Conservation (phyloP, 2,888 invertebrate genomes). For the Psococerastis gibbosa region DNA sequence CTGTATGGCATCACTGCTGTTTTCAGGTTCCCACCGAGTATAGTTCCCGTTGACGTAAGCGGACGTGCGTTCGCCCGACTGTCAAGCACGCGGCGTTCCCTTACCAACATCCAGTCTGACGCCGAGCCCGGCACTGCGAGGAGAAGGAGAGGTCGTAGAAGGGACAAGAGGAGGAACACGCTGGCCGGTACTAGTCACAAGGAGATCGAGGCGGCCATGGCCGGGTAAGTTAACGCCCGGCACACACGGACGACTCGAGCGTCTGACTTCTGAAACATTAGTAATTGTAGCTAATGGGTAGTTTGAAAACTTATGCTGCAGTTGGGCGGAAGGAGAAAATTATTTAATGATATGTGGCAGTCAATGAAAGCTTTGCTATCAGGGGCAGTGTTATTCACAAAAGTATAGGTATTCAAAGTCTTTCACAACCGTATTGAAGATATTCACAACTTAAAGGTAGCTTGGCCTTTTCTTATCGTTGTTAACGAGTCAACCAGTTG, state of each 20-base stretch:
- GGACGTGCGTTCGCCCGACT: slow-evolving; percentile 77
- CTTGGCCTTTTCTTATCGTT: too few species aligned
- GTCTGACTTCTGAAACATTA: too few species aligned
- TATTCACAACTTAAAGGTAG: too few species aligned
- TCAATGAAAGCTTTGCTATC: too few species aligned
- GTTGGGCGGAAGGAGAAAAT: too few species aligned
- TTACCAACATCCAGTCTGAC: slow-evolving; percentile 34
- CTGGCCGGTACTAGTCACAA: slow-evolving; percentile 80
- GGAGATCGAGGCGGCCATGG: slow-evolving; percentile 69
- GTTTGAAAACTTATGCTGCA: not conserved
- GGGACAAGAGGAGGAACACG: slow-evolving; percentile 74
- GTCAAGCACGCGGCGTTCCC: slow-evolving; percentile 67
- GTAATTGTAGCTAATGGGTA: not conserved
- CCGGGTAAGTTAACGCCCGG: slow-evolving; percentile 70
- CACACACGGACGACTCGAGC: too few species aligned
- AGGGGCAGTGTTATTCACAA: too few species aligned
- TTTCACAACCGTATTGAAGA: too few species aligned
- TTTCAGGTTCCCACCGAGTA: slow-evolving; percentile 64
- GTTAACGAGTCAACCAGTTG: too few species aligned
- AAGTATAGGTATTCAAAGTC: too few species aligned
- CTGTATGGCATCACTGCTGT: too few species aligned
- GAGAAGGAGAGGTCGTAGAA: slow-evolving; percentile 50
- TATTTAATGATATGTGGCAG: too few species aligned
- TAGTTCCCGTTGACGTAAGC: slow-evolving; percentile 76
- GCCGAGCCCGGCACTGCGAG: slow-evolving; percentile 23